A percentile compares a stretch with the other conserved stretches of the same genome.
Evolutionary conservation across 2,888 invertebrate species (phyloP).

Genomic region (Parnassius apollo): DNA sequence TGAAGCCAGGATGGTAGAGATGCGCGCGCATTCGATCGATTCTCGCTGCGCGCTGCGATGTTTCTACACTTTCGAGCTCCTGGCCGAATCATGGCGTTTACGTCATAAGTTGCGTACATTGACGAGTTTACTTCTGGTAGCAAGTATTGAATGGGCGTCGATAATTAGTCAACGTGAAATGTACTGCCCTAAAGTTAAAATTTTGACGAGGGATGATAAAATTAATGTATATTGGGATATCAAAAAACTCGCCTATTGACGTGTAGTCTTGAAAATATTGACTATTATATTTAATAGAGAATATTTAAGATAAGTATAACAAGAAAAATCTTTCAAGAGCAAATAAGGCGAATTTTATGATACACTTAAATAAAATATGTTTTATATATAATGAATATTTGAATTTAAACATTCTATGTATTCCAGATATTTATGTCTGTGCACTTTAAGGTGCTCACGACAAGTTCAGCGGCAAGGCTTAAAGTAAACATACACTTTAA

Average conservation of each 20-base stretch:
- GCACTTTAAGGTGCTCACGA: background rate
- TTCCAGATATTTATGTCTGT: background rate
- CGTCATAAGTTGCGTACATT: conserved; percentile 78
- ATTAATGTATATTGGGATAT: too few relatives aligned
- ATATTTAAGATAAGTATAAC: too few relatives aligned
- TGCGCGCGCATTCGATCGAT: conserved; percentile 79
- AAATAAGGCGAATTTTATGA: too few relatives aligned
- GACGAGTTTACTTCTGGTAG: conserved; percentile 54
- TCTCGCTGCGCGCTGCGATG: conserved; percentile 65
- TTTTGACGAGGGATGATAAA: too few relatives aligned
- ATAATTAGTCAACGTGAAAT: conserved; percentile 37
- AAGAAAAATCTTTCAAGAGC: too few relatives aligned
- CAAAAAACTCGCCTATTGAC: too few relatives aligned
- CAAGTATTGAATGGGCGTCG: conserved; percentile 49
- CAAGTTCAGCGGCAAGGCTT: background rate
- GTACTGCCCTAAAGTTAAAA: conserved; percentile 8
- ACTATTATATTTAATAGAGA: too few relatives aligned
- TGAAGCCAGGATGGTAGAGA: conserved; percentile 62
- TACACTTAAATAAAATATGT: too few relatives aligned
- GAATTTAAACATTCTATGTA: too few relatives aligned
- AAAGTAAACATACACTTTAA: background rate
- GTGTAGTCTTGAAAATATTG: too few relatives aligned
- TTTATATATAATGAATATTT: too few relatives aligned
- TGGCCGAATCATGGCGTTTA: conserved; percentile 67
- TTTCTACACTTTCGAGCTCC: conserved; percentile 51